These are phyloP conservation scores for Phalacrocorax aristotelis DNA, from an alignment of 2,113 vertebrate genomes.

Conservation along the genomic window DNA sequence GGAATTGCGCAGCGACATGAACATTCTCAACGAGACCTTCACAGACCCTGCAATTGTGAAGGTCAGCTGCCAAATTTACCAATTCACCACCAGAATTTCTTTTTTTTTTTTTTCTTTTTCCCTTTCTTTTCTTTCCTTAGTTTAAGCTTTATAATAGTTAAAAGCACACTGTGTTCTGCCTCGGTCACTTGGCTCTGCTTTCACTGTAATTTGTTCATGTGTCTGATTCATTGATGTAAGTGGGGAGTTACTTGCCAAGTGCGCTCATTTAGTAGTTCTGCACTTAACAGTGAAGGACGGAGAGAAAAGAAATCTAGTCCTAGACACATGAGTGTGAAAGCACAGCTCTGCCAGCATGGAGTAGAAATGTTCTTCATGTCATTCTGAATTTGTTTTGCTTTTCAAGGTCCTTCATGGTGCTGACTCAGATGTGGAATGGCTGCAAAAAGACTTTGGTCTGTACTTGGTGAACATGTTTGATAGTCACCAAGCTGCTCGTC, in stretches of 20 bases:
- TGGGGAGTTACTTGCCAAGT: background rate
- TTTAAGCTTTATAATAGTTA: background rate
- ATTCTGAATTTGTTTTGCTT: background rate
- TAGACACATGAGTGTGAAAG: background rate
- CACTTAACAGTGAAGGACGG: background rate
- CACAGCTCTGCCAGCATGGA: background rate
- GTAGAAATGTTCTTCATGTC: background rate
- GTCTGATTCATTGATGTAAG: background rate
- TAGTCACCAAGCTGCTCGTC: conserved; percentile 92
- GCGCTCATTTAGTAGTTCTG: background rate
- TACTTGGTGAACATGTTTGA: conserved; percentile 97
- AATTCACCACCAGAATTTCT: background rate
- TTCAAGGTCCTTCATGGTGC: conserved; percentile 92
- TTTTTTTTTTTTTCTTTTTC: too few species aligned
- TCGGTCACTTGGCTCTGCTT: background rate
- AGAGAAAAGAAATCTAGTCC: background rate
- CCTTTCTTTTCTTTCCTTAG: background rate
- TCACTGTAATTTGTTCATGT: background rate
- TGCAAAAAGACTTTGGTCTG: conserved; percentile 93
- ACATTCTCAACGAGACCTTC: conserved; percentile 92
- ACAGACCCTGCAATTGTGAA: conserved; percentile 90
- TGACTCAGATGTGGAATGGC: conserved; percentile 95
- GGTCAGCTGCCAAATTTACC: conserved; percentile 73
- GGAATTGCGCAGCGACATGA: conserved; percentile 89
- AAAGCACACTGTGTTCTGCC: background rate